These are phyloP conservation scores for Drosophila rufa DNA, from an alignment of 1,140 invertebrate genomes.

Conservation along the genomic window DNA sequence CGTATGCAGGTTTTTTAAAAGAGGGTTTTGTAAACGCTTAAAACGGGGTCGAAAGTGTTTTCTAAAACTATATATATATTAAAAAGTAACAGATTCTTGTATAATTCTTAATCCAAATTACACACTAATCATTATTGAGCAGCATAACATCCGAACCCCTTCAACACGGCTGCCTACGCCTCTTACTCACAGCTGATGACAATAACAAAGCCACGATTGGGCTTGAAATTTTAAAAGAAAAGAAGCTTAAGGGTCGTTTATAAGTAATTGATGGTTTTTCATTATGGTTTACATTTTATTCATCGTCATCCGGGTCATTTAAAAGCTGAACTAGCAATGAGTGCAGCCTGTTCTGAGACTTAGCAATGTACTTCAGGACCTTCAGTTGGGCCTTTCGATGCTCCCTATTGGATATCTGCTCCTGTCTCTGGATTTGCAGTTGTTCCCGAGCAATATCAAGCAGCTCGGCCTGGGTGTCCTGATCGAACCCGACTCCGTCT, in stretches of 20 bases:
- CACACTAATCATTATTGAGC: too few relatives aligned
- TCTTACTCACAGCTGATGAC: neutral
- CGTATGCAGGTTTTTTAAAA: neutral
- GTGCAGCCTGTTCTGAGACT: neutral
- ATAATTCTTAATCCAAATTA: neutral
- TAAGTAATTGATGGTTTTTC: neutral
- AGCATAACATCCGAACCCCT: neutral
- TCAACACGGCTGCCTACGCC: neutral
- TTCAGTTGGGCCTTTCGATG: neutral
- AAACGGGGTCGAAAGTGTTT: neutral
- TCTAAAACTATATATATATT: neutral
- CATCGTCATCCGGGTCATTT: neutral
- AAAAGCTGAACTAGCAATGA: constrained; percentile 1
- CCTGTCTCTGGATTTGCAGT: neutral
- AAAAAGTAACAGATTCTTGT: neutral
- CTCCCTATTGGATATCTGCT: neutral
- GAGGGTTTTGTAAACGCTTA: too few relatives aligned
- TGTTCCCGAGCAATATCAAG: constrained; percentile 3
- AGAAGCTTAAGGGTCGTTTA: neutral
- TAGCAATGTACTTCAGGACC: constrained; percentile 1
- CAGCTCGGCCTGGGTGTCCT: neutral
- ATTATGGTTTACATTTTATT: neutral
- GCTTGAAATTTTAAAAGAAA: neutral
- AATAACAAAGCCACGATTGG: neutral
- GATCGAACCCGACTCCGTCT: too few relatives aligned